Base-by-base conservation (phyloP, 2,888 invertebrate genomes). In the Microdon myrmicae region DNA sequence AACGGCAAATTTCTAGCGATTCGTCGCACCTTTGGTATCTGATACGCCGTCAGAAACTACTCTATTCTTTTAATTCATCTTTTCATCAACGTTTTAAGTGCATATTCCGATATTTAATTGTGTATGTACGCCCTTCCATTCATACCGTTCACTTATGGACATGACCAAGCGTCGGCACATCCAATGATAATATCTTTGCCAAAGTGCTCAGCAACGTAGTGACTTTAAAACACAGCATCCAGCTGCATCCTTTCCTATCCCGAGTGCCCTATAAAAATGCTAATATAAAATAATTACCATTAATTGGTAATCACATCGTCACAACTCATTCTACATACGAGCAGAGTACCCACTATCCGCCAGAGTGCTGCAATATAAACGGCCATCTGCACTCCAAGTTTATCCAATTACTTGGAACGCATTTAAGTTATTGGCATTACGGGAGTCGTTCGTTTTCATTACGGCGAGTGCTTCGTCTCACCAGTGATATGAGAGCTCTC, bases 211-310 rank as follows among this genome's bases (percentile, higher is more conserved):
- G 16, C 29, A 35, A 14, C n/a, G 31, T 2, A n/a, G n/a, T n/a
- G n/a, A n/a, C n/a, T n/a, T n/a, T n/a, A n/a, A n/a, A n/a, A n/a
- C n/a, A n/a, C 16, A 16, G 6, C 29, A 39, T 22, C 53, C 23
- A 22, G 5, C 37, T 48, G 41, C 44, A 41, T 34, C 59, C 48
- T 16, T 17, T 49, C 23, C 12, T 20, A 20, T 14, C 12, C 25
- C 34, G 28, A 25, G 26, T 43, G 56, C 44, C 48, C 51, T 47
- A 58, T 54, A 49, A 66, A 69, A 70, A 70, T 71, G 68, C 69
- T 68, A 71, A 70, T 70, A 68, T 70, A 69, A 71, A 71, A 71
- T 71, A 71, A 71, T 72, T 69, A 71, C 70, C 69, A 70, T 71
- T 72, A 71, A 71, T 71, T 71, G 70, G 55, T 61, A 60, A 68